Evolutionary conservation across 2,797 vertebrate genomes (phyloP), one percentile per base, ranked within the genome.

Genomic region (Vireo griseus): DNA sequence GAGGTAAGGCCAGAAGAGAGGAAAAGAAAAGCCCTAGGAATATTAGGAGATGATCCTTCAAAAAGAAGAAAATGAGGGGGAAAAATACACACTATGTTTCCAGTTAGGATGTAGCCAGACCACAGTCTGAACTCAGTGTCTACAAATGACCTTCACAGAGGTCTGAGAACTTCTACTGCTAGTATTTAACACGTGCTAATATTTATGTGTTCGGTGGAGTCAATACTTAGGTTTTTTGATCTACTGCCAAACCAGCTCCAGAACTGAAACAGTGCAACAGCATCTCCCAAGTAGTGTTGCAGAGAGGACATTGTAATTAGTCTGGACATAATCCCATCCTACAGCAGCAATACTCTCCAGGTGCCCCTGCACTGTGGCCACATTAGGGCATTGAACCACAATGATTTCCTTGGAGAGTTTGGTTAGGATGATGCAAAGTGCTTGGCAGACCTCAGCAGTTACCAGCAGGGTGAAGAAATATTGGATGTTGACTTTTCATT

Each of bases 171-270:
- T 9, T 37, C 33, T 16, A 26, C 55, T 58, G 55, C 55, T 37
- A 26, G 18, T 28, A 28, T 58, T 37, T 37, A 58, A 58, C 8
- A 26, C 4, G 11, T 58, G 35, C 25, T 37, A 16, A 6, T 1
- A 33, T 50, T 65, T 39, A 33, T 0, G 0, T 29, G 12, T 28
- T n/a, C 13, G 31, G 2, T 2, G 16, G 57, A 69, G n/a, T 19
- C 48, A 42, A 13, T 29, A n/a, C 28, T 68, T 73, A 54, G 20
- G 22, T 33, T 81, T 62, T 50, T n/a, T 51, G 31, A 62, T n/a
- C 39, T 75, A 16, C 16, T 62, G 54, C 25, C 44, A 84, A 61
- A 40, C 16, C 44, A 48, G 13, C 19, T 77, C 57, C 48, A 63
- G 33, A 59, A 33, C 19, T 48, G 18, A 59, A 59, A 57, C 2